Base-by-base conservation (phyloP, 30 jellyfish, hydroid and myxozoan species). In the Aurelia sp. region DNA sequence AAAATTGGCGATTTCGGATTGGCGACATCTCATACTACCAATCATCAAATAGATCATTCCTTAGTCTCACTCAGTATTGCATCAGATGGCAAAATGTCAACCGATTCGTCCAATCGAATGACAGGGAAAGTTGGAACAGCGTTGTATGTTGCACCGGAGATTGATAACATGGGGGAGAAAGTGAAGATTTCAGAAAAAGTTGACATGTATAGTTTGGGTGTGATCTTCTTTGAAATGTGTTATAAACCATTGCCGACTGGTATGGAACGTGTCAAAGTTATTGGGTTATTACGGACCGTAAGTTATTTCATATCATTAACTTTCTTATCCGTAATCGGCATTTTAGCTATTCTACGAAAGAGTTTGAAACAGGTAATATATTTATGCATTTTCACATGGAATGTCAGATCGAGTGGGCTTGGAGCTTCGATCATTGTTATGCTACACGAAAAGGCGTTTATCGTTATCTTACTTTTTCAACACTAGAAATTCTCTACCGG, bases 61-160 rank as follows among this genome's bases (percentile, higher is more conserved):
- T 30, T 70, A 52, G 69, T 67, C 15, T 48, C 82, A 0, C 18
- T 72, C 48, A 74, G 87, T 62, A 50, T 72, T 27, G 85, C 87
- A 1, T 58, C 90, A 15, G 96, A 84, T 10, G 67, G 90, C 31
- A 62, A 65, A 30, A 48, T 58, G 35, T 80, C 97, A 13, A 59
- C 90, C n/a, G 94, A 80, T 38, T 87, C 96, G 44, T 58, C 90
- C 38, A 96, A 82, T 63, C 72, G 88, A n/a, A 81, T 87, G 97
- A 92, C 98, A 7, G 98, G 98, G 13, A 88, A 89, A 68, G 99
- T 95, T 22, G 99, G 99, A 35, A 95, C 99, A 18, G 96, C 94
- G 4, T 91, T 90, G 48, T 95, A 95, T 51, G 97, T 86, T 33
- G 99, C 99, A 53, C 99, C 99, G 62, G 99, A 95, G 81, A 86